Percentiles rank a stretch among this genome's conserved stretches.
phyloP scores from a whole-genome alignment of 2,888 invertebrate genomes.

The Timandra comae region DNA sequence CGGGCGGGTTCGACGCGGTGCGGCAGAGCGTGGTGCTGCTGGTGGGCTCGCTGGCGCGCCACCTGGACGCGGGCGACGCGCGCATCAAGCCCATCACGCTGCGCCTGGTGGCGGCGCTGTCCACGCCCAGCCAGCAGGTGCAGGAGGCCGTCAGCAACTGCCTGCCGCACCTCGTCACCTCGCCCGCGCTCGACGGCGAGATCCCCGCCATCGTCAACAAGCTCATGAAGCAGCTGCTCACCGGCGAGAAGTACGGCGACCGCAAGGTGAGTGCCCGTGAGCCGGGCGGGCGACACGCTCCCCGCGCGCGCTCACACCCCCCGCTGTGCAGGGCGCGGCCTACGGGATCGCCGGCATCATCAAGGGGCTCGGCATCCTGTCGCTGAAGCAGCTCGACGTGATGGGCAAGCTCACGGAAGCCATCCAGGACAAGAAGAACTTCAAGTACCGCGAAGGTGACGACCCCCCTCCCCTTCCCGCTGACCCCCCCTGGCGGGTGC shows the following conservation, averaged over 20 bases:
- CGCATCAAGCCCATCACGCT: constrained; percentile 96
- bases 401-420: constrained; percentile 95
- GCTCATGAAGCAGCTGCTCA: constrained; percentile 89
- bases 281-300: too few species aligned
- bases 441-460: constrained; percentile 94
- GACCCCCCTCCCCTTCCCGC: too few species aligned
- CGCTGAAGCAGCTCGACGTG: constrained; percentile 95
- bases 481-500: too few species aligned
- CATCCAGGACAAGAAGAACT: constrained; percentile 98
- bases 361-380: constrained; percentile 97
- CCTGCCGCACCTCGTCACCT: constrained; percentile 89
- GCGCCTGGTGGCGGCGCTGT: constrained; percentile 91
- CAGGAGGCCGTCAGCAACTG: constrained; percentile 99
- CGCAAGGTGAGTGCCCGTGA: constrained; percentile 60
- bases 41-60: constrained; percentile 97
- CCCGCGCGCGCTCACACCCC: not conserved
- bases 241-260: constrained; percentile 95
- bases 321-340: constrained; percentile 89
- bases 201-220: constrained; percentile 92
- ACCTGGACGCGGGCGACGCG: constrained; percentile 92
- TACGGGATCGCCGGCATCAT: constrained; percentile 98
- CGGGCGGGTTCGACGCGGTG: constrained; percentile 92
- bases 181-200: constrained; percentile 92
- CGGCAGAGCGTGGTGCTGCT: constrained; percentile 97
- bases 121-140: constrained; percentile 98